These are phyloP conservation scores for Drosophila pallidifrons DNA, from an alignment of 1,140 invertebrate genomes.

Conservation along the genomic window DNA sequence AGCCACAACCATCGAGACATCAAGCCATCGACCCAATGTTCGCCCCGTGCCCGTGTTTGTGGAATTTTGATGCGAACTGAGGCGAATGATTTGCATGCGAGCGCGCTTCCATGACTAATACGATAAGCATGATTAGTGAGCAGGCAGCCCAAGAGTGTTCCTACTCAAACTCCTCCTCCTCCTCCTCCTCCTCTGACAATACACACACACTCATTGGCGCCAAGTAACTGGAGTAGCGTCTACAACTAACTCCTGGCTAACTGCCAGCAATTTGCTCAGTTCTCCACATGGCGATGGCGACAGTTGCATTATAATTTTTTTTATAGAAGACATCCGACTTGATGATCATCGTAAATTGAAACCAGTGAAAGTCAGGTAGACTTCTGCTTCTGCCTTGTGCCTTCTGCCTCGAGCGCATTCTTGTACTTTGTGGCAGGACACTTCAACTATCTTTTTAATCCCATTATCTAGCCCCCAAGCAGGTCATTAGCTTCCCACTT, in stretches of 20 bases:
- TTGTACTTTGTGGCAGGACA: conserved; percentile 2
- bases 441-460: conserved; percentile 36
- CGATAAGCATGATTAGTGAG: conserved; percentile 82
- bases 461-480: conserved; percentile 41
- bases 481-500: conserved; percentile 32
- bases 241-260: conserved; percentile 44
- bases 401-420: conserved; percentile 40
- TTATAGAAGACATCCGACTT: conserved; percentile 36
- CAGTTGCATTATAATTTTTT: conserved; percentile 78
- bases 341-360: conserved; percentile 62
- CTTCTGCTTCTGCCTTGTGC: background rate
- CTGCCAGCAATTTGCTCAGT: conserved; percentile 65
- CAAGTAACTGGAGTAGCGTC: conserved; percentile 37
- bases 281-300: conserved; percentile 60
- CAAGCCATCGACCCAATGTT: conserved; percentile 34
- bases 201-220: conserved; percentile 56
- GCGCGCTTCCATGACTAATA: conserved; percentile 78
- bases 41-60: conserved; percentile 35
- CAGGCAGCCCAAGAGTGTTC: conserved; percentile 9
- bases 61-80: conserved; percentile 80
- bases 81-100: conserved; percentile 80
- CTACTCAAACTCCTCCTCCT: background rate
- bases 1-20: conserved; percentile 24
- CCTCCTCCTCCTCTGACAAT: conserved; percentile 2
- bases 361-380: conserved; percentile 59